Evolutionary conservation across 2,113 vertebrate genomes (phyloP).

Genomic region (Phyllostomus hastatus): DNA sequence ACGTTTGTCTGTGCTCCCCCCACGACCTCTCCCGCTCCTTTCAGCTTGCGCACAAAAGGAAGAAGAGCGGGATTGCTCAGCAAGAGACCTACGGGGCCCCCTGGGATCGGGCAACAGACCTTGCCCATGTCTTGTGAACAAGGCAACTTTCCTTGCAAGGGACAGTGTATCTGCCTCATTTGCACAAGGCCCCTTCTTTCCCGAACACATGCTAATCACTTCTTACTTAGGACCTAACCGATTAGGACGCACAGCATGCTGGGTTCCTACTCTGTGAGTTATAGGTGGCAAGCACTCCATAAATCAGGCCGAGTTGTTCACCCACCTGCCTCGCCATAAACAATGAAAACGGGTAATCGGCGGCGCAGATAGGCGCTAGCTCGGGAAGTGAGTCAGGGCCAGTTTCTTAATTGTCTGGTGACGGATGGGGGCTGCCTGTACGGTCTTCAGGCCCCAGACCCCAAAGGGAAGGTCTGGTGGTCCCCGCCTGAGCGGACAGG

Average conservation of each 20-base stretch:
- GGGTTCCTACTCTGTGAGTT: constrained; percentile 50
- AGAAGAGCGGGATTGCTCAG: neutral
- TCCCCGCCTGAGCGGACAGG: neutral
- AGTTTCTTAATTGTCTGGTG: constrained; percentile 25
- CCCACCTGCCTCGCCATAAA: constrained; percentile 61
- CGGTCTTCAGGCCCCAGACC: neutral
- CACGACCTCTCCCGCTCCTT: neutral
- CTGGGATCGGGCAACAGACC: neutral
- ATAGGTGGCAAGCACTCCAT: constrained; percentile 48
- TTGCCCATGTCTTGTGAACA: neutral
- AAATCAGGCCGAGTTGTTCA: constrained; percentile 54
- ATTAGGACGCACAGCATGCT: constrained; percentile 55
- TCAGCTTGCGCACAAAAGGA: neutral
- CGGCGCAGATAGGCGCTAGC: neutral
- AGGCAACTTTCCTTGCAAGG: neutral
- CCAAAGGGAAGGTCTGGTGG: neutral
- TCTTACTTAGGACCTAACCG: constrained; percentile 62
- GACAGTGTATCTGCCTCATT: neutral
- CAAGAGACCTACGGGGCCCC: neutral
- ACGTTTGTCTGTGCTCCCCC: neutral
- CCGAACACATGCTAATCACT: constrained; percentile 55
- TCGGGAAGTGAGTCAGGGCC: constrained; percentile 23
- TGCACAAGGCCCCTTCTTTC: constrained; percentile 30
- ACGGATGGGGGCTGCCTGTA: neutral
- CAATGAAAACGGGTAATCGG: constrained; percentile 51